These are phyloP conservation scores for Lasioglossum calceatum DNA, from an alignment of 2,888 invertebrate species.

Conservation along the genomic window DNA sequence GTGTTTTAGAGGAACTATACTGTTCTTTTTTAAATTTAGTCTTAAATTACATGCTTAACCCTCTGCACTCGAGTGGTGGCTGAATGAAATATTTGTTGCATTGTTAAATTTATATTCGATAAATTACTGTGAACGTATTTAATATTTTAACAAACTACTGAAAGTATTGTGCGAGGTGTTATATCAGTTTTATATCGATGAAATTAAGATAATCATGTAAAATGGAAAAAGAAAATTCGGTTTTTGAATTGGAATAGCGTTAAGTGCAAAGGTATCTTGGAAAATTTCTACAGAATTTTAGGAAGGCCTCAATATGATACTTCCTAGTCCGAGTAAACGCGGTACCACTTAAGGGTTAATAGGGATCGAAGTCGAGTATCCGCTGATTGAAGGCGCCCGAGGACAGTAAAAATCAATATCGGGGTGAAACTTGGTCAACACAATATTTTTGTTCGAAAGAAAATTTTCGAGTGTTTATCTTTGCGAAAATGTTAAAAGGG, in stretches of 20 bases:
- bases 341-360: background rate
- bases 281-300: background rate
- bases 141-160: no score
- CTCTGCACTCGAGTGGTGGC: no score
- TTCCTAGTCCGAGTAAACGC: background rate
- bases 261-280: background rate
- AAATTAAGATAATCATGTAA: no score
- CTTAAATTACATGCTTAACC: no score
- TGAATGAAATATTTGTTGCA: no score
- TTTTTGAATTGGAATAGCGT: no score
- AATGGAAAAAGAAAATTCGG: no score
- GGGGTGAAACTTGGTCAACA: background rate
- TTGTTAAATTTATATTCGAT: no score
- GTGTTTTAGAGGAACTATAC: background rate
- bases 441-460: background rate
- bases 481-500: background rate
- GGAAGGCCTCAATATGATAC: background rate
- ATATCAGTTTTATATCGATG: no score
- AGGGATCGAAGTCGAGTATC: background rate
- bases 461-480: background rate
- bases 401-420: background rate
- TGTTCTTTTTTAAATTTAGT: no score
- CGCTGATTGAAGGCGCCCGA: background rate
- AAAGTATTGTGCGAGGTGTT: no score
- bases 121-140: no score